These are phyloP conservation scores for Lomographa bimaculata DNA, from an alignment of 2,888 invertebrate genomes.

Conservation along the genomic window DNA sequence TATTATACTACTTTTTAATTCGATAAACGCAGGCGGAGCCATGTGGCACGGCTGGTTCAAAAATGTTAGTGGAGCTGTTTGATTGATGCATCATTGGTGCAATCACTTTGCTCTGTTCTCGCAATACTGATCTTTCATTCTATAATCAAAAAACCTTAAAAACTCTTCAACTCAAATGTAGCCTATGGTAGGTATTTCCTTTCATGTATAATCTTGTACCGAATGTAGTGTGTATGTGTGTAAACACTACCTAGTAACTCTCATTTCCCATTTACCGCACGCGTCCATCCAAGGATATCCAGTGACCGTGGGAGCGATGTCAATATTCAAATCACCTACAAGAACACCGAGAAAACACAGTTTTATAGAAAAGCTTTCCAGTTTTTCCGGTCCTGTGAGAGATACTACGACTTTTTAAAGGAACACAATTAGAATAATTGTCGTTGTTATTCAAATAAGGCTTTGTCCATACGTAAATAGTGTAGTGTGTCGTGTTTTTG, in stretches of 20 bases:
- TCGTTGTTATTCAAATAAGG: conserved; percentile 65
- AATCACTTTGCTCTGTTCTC: no score
- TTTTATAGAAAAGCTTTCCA: conserved; percentile 70
- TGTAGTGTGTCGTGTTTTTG: conserved; percentile 40
- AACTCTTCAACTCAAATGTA: no score
- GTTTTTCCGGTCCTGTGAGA: conserved; percentile 77
- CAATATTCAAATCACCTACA: conserved; percentile 64
- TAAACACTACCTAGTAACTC: conserved; percentile 9
- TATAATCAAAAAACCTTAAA: no score
- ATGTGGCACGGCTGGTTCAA: no score
- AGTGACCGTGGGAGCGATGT: conserved; percentile 66
- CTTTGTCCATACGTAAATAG: conserved; percentile 59
- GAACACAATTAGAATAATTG: conserved; percentile 68
- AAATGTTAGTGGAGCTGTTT: no score
- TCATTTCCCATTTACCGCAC: conserved; percentile 18
- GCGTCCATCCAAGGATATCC: conserved; percentile 45
- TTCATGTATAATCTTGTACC: no score
- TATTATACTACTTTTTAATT: no score
- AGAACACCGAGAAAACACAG: conserved; percentile 51
- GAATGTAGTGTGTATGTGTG: no score
- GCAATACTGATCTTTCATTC: no score
- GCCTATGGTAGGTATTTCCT: no score
- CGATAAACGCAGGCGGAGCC: no score
- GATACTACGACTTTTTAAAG: conserved; percentile 48
- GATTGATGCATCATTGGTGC: no score